Conservation (phyloP, 1,140 invertebrate species). For the Tribolium madens region DNA sequence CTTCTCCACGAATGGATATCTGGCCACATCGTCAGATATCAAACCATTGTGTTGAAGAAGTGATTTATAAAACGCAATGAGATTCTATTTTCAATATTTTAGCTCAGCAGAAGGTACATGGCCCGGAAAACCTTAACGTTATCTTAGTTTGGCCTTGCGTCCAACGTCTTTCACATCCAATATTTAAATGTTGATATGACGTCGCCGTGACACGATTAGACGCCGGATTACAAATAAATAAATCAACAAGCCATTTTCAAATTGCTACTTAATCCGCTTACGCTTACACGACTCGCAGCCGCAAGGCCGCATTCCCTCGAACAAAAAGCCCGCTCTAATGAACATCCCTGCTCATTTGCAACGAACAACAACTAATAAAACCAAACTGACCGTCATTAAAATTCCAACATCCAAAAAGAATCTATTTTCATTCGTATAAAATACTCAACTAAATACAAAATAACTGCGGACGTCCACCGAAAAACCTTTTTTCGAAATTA, state of each 20-base stretch:
- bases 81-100: constrained; percentile 57
- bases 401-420: constrained; percentile 37
- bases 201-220: constrained; percentile 22
- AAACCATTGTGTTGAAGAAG: constrained; percentile 54
- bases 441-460: constrained; percentile 26
- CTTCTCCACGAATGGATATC: constrained; percentile 58
- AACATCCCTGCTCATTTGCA: constrained; percentile 33
- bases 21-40: constrained; percentile 56
- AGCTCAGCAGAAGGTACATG: constrained; percentile 49
- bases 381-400: constrained; percentile 40
- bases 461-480: background rate
- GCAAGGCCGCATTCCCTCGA: constrained; percentile 24
- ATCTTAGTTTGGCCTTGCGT: constrained; percentile 31
- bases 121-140: constrained; percentile 51
- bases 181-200: constrained; percentile 30
- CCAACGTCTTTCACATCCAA: constrained; percentile 7
- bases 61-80: constrained; percentile 61
- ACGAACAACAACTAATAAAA: constrained; percentile 35
- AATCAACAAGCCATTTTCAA: constrained; percentile 31
- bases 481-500: background rate
- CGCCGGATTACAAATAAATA: constrained; percentile 19
- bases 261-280: constrained; percentile 36
- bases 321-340: constrained; percentile 31
- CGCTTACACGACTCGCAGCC: constrained; percentile 31
- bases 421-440: constrained; percentile 36